Evolutionary conservation across 2,888 invertebrate genomes (phyloP).

Genomic region (Leptopilina drosophilae): DNA sequence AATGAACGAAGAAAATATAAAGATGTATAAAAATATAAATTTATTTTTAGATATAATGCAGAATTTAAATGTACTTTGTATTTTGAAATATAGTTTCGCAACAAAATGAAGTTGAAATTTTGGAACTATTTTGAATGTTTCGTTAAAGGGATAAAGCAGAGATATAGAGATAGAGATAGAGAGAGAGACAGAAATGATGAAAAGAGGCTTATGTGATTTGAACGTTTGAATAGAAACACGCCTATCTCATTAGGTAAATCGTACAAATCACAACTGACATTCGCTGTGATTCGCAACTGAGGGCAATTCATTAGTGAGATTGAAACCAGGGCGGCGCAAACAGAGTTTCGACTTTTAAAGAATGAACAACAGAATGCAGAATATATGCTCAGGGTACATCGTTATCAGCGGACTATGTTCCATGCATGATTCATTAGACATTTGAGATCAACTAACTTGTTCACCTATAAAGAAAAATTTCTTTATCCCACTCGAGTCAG

Average conservation of each 20-base stretch:
- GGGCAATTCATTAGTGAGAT: constrained; percentile 37
- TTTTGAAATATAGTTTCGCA: no score
- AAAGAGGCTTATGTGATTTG: constrained; percentile 31
- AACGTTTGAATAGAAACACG: constrained; percentile 19
- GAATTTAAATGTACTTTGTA: no score
- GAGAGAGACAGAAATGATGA: constrained; percentile 2
- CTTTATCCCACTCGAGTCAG: neutral
- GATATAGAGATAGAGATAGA: no score
- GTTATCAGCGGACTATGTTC: constrained; percentile 52
- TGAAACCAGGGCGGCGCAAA: constrained; percentile 31
- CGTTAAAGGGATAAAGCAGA: neutral
- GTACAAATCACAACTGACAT: constrained; percentile 20
- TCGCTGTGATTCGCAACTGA: constrained; percentile 17
- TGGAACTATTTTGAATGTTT: constrained; percentile 5
- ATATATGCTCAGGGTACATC: constrained; percentile 18
- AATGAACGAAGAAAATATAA: no score
- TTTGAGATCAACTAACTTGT: constrained; percentile 39
- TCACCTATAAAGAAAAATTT: constrained; percentile 42
- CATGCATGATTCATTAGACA: constrained; percentile 46
- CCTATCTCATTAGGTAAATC: constrained; percentile 33
- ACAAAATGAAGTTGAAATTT: neutral
- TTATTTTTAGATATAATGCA: no score
- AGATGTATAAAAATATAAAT: no score
- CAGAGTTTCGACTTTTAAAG: constrained; percentile 24
- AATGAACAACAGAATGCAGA: constrained; percentile 14